Base-by-base conservation (phyloP, 2,888 invertebrate genomes). In the Tuberolachnus salignus region DNA sequence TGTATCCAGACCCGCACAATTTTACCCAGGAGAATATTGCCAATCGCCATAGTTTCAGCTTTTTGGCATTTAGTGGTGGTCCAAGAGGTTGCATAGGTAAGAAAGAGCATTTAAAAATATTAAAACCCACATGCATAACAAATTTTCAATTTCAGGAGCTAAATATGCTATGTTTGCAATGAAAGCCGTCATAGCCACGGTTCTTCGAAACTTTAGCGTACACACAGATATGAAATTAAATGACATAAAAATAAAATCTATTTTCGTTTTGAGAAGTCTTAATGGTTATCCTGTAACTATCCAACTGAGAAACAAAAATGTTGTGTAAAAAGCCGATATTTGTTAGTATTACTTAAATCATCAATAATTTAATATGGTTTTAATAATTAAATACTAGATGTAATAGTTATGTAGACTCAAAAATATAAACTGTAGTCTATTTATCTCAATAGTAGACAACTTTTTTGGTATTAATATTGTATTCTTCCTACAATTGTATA, bases 161-260 rank as follows among this genome's bases (percentile, higher is more conserved):
- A 82, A 82, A 73, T 82, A 82, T 23, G 82, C 82, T 8, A 81
- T 82, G 80, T 69, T 82, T n/a, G 82, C 82, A 0, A 82, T 82
- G 82, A 82, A 82, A 51, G 53, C 81, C 13, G 80, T 81, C 19
- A 72, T 82, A 53, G 80, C 80, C n/a, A 64, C 81, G 13, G 19
- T 82, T 16, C 55, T 82, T 11, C 70, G 82, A 11, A 80, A 46
- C 16, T 82, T 80, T 75, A 81, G 81, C 19, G 69, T 82, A 6
- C 71, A 75, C 13, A 82, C 82, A 1, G 55, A 73, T 9, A 46
- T 73, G 3, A 82, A 82, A 64, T 61, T 82, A 63, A 80, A 75
- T 44, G 82, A 82, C 21, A 81, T 82, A 13, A 46, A 80, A 46
- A n/a, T 82, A 51, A 80, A 80, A 73, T 51, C 82, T 9, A 81